Percentiles rank a stretch among this genome's conserved stretches.
Evolutionary conservation across 2,888 invertebrate genomes (phyloP).

Genomic region (Norana najaformis): DNA sequence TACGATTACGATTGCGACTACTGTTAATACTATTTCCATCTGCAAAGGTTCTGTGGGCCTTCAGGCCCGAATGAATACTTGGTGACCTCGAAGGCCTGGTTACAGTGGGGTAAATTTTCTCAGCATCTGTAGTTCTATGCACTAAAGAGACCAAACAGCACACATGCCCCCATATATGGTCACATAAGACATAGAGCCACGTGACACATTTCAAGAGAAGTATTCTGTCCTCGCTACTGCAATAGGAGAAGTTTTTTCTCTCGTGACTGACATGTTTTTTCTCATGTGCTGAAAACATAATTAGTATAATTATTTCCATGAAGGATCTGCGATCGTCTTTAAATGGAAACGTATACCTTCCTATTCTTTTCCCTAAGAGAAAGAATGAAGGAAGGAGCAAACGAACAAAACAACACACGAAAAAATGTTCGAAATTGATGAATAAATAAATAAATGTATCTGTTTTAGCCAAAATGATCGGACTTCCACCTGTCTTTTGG

Average conservation of each 20-base stretch:
- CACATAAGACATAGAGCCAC: background rate
- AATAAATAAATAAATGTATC: constrained; percentile 18
- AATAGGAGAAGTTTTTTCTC: background rate
- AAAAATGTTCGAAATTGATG: background rate
- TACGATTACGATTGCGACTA: background rate
- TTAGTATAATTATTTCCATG: background rate
- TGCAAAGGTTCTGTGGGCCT: background rate
- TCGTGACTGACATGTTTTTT: background rate
- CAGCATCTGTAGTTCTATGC: background rate
- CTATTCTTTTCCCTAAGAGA: background rate
- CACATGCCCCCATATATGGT: background rate
- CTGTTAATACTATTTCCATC: background rate
- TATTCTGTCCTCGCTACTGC: background rate
- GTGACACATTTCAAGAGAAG: background rate
- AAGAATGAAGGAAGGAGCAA: background rate
- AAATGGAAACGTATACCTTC: too few species aligned
- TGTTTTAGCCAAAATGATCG: constrained; percentile 72
- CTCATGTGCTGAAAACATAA: background rate
- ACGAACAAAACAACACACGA: background rate
- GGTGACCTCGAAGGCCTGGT: background rate
- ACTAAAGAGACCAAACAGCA: too few species aligned
- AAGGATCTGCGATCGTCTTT: background rate
- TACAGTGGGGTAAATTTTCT: background rate
- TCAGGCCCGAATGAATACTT: background rate
- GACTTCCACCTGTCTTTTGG: constrained; percentile 84